Base-by-base conservation (phyloP, 2,113 vertebrate species). In the Pardalotus punctatus region DNA sequence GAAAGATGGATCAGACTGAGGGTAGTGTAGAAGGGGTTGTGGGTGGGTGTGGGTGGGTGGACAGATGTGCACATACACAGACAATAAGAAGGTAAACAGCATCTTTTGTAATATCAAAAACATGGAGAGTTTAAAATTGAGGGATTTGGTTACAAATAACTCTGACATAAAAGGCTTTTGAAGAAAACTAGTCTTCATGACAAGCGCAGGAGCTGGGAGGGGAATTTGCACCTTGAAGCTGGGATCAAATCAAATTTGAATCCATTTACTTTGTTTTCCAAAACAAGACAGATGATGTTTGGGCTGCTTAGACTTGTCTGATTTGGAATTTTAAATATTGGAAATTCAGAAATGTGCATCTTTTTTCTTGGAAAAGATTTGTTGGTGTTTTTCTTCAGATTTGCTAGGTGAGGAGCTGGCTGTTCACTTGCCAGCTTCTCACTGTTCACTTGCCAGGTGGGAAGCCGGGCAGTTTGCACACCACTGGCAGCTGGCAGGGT, bases 401-500 rank as follows among this genome's bases (percentile, higher is more conserved):
- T 33, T 77, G 42, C 76, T 60, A 69, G 94, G 54, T 88, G 76
- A 92, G 64, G 67, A 93, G 40, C 47, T 64, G 53, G 82, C 67
- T 74, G 56, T 17, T 82, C 22, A 10, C 60, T 66, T 0, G 0
- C 31, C 64, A n/a, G n/a, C n/a, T n/a, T n/a, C n/a, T n/a, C n/a
- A n/a, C 67, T 74, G 56, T 17, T 82, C 22, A 10, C 60, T 66
- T 0, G 0, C 31, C 86, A 77, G 62, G 74, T 77, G 81, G 90
- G 50, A 45, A 82, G 53, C 40, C 0, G 1, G 90, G 92, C 88
- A 69, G 23, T 19, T 65, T 86, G 82, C 86, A 91, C 88, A 88
- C 67, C 51, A 6, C 35, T 0, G 5, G 76, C 95, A 92, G 95
- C 82, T 77, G 62, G 88, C 85, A 92, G 79, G 81, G 58, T 33